phyloP scores from a whole-genome alignment of 1,140 invertebrate genomes.

The Octopus sinensis region DNA sequence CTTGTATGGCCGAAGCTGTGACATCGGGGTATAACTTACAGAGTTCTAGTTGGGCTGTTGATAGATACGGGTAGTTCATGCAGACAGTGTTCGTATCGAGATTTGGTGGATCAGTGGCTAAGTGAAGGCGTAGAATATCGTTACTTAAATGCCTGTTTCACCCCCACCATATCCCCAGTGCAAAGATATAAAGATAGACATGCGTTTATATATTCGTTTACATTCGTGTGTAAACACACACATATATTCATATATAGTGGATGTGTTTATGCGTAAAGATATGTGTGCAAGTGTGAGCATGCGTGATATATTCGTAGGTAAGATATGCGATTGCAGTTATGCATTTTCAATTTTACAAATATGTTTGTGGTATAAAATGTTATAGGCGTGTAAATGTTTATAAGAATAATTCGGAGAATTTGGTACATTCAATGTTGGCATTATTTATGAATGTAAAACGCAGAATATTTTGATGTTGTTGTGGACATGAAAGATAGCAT shows the following conservation, averaged over 20 bases:
- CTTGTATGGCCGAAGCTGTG: slow-evolving; percentile 82
- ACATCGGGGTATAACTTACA: slow-evolving; percentile 80
- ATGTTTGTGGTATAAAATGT: too few species aligned
- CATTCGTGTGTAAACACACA: not conserved
- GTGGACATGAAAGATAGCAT: too few species aligned
- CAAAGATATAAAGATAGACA: not conserved
- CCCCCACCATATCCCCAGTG: not conserved
- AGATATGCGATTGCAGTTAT: not conserved
- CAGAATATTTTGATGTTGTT: too few species aligned
- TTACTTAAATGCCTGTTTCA: slow-evolving; percentile 42
- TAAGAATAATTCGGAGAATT: too few species aligned
- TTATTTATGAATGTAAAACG: too few species aligned
- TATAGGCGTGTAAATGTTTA: too few species aligned
- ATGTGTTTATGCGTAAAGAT: not conserved
- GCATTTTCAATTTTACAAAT: not conserved
- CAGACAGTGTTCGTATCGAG: slow-evolving; percentile 52
- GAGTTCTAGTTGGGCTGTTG: slow-evolving; percentile 75
- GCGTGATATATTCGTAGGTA: not conserved
- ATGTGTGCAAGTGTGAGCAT: not conserved
- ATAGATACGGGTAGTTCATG: slow-evolving; percentile 68
- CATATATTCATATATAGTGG: not conserved
- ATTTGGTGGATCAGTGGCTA: slow-evolving; percentile 45
- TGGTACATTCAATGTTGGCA: too few species aligned
- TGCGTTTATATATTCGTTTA: not conserved
- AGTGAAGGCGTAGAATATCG: slow-evolving; percentile 48